A percentile compares a stretch with the other conserved stretches of the same genome.
These are phyloP conservation scores for Ophion slaviceki DNA, from an alignment of 2,888 invertebrate genomes.

Conservation along the genomic window DNA sequence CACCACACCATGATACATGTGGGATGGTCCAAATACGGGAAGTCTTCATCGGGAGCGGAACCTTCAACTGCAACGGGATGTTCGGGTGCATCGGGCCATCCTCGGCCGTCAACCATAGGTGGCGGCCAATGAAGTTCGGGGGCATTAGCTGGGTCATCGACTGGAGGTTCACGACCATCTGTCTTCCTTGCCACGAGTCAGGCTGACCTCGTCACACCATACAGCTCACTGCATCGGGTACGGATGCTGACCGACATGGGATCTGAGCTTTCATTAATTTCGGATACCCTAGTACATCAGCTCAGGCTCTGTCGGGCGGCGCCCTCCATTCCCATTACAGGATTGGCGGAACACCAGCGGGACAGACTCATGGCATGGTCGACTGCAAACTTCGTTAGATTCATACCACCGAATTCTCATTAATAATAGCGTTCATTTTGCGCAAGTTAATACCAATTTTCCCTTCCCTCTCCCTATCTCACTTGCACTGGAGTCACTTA, in stretches of 20 bases:
- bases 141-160: not conserved
- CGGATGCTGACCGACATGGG: not conserved
- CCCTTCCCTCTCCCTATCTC: not conserved
- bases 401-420: not conserved
- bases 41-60: too few species aligned
- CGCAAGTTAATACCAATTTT: not conserved
- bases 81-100: too few species aligned
- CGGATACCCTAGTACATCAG: not conserved
- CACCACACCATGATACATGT: too few species aligned
- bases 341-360: not conserved
- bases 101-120: not conserved
- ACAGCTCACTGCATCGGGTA: not conserved
- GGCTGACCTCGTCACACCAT: not conserved
- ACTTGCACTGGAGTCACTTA: not conserved
- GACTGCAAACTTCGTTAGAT: not conserved
- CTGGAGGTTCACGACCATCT: not conserved
- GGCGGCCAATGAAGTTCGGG: too few species aligned
- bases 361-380: not conserved
- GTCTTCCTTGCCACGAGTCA: not conserved
- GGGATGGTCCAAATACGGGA: too few species aligned
- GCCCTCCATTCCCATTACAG: not conserved
- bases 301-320: not conserved
- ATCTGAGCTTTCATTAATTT: not conserved
- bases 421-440: not conserved
- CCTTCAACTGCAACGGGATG: too few species aligned